Evolutionary conservation across 2,888 invertebrate genomes (phyloP), one percentile per base, ranked within the genome.

Genomic region (Anthrax anthrax): DNA sequence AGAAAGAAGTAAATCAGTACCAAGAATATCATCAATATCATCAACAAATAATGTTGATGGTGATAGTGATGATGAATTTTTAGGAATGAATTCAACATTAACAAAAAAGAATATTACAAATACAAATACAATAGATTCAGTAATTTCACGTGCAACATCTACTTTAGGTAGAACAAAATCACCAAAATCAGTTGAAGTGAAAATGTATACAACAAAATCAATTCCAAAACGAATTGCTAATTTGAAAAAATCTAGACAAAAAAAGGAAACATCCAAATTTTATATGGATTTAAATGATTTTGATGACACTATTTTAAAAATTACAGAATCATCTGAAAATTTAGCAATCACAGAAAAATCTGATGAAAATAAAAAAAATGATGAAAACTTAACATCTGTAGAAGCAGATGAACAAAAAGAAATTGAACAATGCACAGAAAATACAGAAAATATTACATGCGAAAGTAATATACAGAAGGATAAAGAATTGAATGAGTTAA

Each of bases 221-320:
- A 71, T 81, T 62, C 80, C 79, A 60, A 80, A 81, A 66, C 76
- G 80, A 60, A 80, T 81, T 56, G 74, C 77, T n/a, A 80, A 77
- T 60, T 62, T 81, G 42, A 81, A 80, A 58, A 81, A 81, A 58
- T 78, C 75, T 53, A 74, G 79, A 55, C 74, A 75, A 43, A 75
- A 75, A 57, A 71, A 75, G 34, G 74, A 75, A 32, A 74, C 75
- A 1, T 76, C 80, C 1, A 80, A 75, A 54, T 82, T 82, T 60
- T 82, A 82, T 56, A 80, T 77, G 50, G 80, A 80, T 56, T 74
- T 78, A 1, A 77, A 77, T 39, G 76, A 76, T 55, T 72, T 73
- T 51, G 65, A 67, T 37, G 62, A 64, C 17, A 62, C 63, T 0
- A 73, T 76, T 51, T 60, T 78, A 18, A 77, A 77, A 56, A 78